phyloP scores from a whole-genome alignment of 2,113 vertebrate species.

The Cyprinus carpio region DNA sequence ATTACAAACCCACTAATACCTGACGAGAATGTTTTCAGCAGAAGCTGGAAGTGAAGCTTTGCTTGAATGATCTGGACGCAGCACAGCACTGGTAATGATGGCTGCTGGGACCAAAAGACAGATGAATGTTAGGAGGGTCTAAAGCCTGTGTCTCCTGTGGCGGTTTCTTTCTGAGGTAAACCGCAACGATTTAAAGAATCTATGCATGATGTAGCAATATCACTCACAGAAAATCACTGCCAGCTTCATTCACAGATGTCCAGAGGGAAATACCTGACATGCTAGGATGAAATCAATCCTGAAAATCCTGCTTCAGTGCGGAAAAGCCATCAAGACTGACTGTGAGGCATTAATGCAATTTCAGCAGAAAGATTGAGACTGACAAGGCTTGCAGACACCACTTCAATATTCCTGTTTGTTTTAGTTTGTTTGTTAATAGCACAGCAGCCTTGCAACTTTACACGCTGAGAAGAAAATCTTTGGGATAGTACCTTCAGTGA shows the following conservation, averaged over 20 bases:
- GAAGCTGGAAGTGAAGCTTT: constrained; percentile 29
- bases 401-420: background rate
- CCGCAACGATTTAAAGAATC: background rate
- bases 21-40: background rate
- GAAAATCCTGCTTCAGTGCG: background rate
- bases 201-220: constrained; percentile 23
- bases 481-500: background rate
- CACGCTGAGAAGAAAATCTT: background rate
- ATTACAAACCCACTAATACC: background rate
- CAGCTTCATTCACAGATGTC: constrained; percentile 18
- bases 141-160: background rate
- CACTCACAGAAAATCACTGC: background rate
- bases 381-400: background rate
- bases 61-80: background rate
- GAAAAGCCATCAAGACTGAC: background rate
- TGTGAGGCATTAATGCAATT: constrained; percentile 32
- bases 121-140: background rate
- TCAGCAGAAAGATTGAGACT: constrained; percentile 22
- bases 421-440: background rate
- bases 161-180: background rate
- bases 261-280: constrained; percentile 17
- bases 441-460: background rate
- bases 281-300: background rate
- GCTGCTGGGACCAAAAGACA: constrained; percentile 6
- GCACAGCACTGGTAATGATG: background rate